A percentile compares a stretch with the other conserved stretches of the same genome.
Evolutionary conservation across 2,113 vertebrate species (phyloP).

Genomic region (Rana temporaria): DNA sequence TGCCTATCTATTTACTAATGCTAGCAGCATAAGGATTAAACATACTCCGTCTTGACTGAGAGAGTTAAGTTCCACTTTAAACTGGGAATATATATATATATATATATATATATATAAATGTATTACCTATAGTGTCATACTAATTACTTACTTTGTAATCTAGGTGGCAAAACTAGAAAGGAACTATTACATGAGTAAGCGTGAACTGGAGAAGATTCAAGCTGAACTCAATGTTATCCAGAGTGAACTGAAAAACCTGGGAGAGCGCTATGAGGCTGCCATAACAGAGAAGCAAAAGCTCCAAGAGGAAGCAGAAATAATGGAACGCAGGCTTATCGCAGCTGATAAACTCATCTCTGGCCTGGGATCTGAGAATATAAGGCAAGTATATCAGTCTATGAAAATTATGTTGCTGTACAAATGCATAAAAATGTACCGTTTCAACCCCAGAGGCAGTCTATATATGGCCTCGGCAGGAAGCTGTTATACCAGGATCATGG

Average conservation of each 20-base stretch:
- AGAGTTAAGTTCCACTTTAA: no score
- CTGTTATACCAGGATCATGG: no score
- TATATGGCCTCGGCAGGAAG: no score
- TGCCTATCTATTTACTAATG: no score
- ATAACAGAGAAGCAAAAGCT: conserved; percentile 85
- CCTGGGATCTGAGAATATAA: conserved; percentile 89
- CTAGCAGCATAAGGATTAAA: no score
- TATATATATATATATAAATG: no score
- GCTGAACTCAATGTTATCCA: conserved; percentile 81
- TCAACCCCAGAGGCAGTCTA: no score
- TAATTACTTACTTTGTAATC: conserved; percentile 10
- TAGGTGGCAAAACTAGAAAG: conserved; percentile 90
- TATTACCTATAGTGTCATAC: background rate
- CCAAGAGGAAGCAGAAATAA: conserved; percentile 91
- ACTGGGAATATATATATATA: no score
- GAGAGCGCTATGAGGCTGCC: conserved; percentile 83
- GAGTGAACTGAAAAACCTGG: conserved; percentile 81
- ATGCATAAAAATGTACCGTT: no score
- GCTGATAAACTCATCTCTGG: conserved; percentile 95
- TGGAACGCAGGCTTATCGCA: conserved; percentile 88
- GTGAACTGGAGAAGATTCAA: conserved; percentile 86
- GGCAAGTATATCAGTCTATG: conserved; percentile 70
- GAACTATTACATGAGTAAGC: conserved; percentile 85
- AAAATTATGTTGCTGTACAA: no score
- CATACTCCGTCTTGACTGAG: no score